phyloP scores from a whole-genome alignment of 2,888 invertebrate species.

The Epinotia demarniana region DNA sequence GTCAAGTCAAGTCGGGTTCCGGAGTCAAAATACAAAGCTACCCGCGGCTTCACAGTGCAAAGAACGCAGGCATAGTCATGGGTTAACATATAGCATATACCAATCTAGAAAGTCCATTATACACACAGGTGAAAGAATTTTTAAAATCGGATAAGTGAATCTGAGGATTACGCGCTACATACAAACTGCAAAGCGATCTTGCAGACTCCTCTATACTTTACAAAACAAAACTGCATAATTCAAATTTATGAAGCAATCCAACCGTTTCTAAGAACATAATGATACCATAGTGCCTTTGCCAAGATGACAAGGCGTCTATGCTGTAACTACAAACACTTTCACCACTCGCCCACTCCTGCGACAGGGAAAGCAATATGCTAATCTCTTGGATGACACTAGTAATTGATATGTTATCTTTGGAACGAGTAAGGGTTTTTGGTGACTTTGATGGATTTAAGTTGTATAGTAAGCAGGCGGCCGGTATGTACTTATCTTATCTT shows the following conservation, averaged over 20 bases:
- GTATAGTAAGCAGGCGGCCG: neutral
- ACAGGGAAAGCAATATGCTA: slow-evolving; percentile 67
- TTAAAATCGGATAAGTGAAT: neutral
- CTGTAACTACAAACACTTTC: slow-evolving; percentile 66
- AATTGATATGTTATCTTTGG: slow-evolving; percentile 48
- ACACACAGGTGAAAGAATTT: neutral
- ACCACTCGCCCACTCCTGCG: slow-evolving; percentile 66
- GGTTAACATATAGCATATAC: too few species aligned
- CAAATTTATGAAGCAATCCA: neutral
- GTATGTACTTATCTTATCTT: too few species aligned
- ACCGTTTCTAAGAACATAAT: neutral
- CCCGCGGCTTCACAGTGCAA: too few species aligned
- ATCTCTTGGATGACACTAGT: slow-evolving; percentile 54
- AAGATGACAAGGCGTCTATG: slow-evolving; percentile 45
- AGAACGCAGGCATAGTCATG: too few species aligned
- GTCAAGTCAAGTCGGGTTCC: too few species aligned
- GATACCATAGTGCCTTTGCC: neutral
- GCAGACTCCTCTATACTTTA: too few species aligned
- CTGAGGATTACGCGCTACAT: too few species aligned
- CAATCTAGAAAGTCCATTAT: too few species aligned
- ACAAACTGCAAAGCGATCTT: too few species aligned
- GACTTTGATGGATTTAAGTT: slow-evolving; percentile 11
- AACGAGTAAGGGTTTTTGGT: slow-evolving; percentile 24
- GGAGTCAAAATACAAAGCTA: too few species aligned
- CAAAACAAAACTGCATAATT: neutral